These are phyloP conservation scores for Microtus agrestis DNA, from an alignment of 2,797 vertebrate species.

Conservation along the genomic window DNA sequence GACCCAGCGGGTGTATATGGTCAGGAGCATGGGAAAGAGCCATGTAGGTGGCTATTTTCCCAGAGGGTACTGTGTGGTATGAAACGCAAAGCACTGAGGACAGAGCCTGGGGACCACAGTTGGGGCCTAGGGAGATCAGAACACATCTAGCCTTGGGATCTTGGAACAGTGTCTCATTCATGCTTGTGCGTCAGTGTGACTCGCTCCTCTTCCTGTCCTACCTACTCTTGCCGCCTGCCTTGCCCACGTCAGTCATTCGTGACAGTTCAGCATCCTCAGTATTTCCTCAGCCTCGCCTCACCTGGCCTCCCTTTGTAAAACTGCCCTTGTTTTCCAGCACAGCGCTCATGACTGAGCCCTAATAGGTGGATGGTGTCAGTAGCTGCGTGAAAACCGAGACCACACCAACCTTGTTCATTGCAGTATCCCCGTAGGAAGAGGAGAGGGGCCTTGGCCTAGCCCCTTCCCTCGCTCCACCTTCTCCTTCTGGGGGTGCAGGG, in stretches of 20 bases:
- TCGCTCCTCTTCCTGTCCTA: background rate
- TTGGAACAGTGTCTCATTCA: background rate
- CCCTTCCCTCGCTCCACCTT: background rate
- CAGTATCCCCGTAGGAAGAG: background rate
- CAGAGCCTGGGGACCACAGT: background rate
- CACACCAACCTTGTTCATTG: background rate
- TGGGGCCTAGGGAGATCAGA: background rate
- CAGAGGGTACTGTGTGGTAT: fast-evolving
- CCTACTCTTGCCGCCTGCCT: background rate
- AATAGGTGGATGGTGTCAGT: background rate
- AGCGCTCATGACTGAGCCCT: background rate
- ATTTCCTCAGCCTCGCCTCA: background rate
- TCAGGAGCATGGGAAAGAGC: background rate
- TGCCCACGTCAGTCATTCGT: background rate
- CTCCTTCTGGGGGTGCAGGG: background rate
- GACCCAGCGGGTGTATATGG: background rate
- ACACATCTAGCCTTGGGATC: background rate
- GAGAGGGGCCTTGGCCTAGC: background rate
- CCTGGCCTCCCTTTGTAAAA: background rate
- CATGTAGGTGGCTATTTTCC: fast-evolving
- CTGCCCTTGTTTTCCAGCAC: background rate
- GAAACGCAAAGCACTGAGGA: background rate
- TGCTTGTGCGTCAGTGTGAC: background rate
- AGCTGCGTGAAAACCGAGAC: background rate
- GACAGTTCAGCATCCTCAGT: background rate